phyloP scores from a whole-genome alignment of 2,113 vertebrate species.

The Rhea pennata region DNA sequence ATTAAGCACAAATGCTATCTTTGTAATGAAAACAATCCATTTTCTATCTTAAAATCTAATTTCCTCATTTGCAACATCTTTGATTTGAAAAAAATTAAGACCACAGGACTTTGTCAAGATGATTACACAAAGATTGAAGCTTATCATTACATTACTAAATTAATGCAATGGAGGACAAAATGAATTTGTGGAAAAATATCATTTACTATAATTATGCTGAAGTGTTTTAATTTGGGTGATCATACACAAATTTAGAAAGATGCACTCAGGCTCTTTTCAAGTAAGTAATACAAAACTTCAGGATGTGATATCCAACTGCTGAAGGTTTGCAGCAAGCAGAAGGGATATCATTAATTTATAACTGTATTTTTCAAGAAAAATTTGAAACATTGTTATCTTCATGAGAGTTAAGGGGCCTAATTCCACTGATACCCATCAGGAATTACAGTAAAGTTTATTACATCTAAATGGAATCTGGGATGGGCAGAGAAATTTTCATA shows the following conservation, averaged over 20 bases:
- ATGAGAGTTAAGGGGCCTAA: background rate
- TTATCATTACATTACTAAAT: constrained; percentile 59
- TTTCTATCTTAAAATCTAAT: constrained; percentile 58
- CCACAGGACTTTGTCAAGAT: background rate
- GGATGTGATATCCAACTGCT: background rate
- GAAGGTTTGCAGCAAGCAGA: background rate
- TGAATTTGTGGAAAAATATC: constrained; percentile 2
- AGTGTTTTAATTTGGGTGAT: constrained; percentile 49
- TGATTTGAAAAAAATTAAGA: constrained; percentile 45
- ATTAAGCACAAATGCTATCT: constrained; percentile 61
- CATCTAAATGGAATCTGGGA: background rate
- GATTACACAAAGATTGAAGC: background rate
- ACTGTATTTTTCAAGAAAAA: background rate
- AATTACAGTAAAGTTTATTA: background rate
- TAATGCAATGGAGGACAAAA: constrained; percentile 37
- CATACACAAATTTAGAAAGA: constrained; percentile 19
- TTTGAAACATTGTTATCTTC: background rate
- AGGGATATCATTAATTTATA: background rate
- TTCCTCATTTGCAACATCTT: constrained; percentile 61
- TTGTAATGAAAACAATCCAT: constrained; percentile 70
- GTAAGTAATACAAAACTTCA: background rate
- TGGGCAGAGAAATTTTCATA: background rate
- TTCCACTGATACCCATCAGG: background rate
- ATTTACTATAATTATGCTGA: constrained; percentile 46
- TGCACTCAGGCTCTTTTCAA: background rate